Evolutionary conservation across 35 echinoderm and acorn worm species (phyloP), one percentile per base, ranked within the genome.

Genomic region (Heliocidaris erythrogramma): DNA sequence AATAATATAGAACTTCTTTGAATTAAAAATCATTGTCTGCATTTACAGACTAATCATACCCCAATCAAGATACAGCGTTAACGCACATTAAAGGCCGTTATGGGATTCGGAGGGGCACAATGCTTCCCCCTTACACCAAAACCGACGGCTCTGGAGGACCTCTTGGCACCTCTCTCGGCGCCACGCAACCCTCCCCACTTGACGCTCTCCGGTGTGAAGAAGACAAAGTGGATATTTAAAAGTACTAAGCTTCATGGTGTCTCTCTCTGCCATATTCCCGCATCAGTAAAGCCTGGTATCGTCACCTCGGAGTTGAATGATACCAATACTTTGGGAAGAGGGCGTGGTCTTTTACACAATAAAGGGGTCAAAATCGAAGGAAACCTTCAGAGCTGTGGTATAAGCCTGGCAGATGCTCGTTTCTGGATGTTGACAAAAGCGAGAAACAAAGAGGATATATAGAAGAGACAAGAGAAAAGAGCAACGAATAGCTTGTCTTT

Each of bases 101-200:
- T 78, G 18, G 21, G 65, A 78, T 78, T 27, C 65, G 27, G 27
- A 78, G 17, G 65, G 65, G 65, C 27, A 78, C 65, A 78, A 78
- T 78, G 65, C 65, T 78, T 27, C 65, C 65, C 65, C 65, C 65
- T 78, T 78, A 78, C 65, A 78, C 65, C 65, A 78, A 78, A 78
- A 78, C 65, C 27, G n/a, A 78, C 65, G n/a, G 65, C 65, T 78
- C 27, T 27, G 27, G 65, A 78, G 65, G 65, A 18, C 65, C 65
- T 21, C 65, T 78, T 21, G 65, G 65, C 65, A 78, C 65, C 65
- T 78, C 21, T 78, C 24, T 21, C 65, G 65, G 65, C 65, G 65
- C 65, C 65, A 78, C 27, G 27, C 65, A 27, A 21, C 65, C 65
- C 18, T n/a, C 65, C 65, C 65, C 27, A 78, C 65, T 78, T 78